Percentiles rank a stretch among this genome's conserved stretches.
These are phyloP conservation scores for Oncorhynchus tshawytscha DNA, from an alignment of 2,113 vertebrate genomes.

Conservation along the genomic window DNA sequence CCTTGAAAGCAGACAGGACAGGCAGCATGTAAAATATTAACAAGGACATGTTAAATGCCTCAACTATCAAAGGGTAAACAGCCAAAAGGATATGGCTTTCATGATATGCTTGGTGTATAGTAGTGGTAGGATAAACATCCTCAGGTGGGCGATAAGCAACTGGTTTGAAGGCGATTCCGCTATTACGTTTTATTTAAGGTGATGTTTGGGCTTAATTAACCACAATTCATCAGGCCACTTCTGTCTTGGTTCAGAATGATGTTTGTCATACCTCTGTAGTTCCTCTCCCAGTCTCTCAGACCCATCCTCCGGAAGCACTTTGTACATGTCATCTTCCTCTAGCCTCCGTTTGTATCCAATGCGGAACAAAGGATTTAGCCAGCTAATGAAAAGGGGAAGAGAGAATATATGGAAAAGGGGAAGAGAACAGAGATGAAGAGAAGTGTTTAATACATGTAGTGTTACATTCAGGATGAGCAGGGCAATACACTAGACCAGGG, in stretches of 20 bases:
- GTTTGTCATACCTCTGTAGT: slow-evolving; percentile 78
- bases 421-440: neutral
- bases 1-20: too few relatives aligned
- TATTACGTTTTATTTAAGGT: too few relatives aligned
- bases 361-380: slow-evolving; percentile 90
- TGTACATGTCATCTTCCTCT: slow-evolving; percentile 93
- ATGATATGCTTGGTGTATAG: too few relatives aligned
- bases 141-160: too few relatives aligned
- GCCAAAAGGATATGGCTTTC: too few relatives aligned
- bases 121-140: too few relatives aligned
- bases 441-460: neutral
- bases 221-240: neutral
- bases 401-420: neutral
- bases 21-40: too few relatives aligned
- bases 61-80: too few relatives aligned
- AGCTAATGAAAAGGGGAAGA: slow-evolving; percentile 71
- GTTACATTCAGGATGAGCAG: neutral
- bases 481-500: neutral
- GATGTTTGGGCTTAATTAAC: too few relatives aligned
- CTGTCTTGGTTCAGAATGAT: neutral
- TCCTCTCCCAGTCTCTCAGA: slow-evolving; percentile 84
- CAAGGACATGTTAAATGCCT: too few relatives aligned
- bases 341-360: slow-evolving; percentile 83
- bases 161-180: too few relatives aligned
- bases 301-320: slow-evolving; percentile 82